A percentile compares a stretch with the other conserved stretches of the same genome.
Conservation (phyloP, 2,888 invertebrate genomes). For the Agonopterix subpropinquella region DNA sequence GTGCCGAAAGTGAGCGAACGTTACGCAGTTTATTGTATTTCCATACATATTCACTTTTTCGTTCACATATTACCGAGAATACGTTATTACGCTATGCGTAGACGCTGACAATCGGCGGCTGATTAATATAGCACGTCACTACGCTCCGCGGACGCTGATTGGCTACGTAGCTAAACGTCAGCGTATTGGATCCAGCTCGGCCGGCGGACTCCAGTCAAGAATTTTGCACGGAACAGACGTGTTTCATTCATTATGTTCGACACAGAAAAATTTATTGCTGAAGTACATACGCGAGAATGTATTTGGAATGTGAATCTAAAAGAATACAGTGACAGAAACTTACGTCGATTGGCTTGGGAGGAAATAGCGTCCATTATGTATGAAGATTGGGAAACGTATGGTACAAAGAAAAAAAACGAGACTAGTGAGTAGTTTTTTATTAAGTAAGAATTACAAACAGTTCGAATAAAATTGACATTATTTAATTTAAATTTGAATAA, state of each 20-base stretch:
- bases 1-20: not conserved
- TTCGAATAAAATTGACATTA: not conserved
- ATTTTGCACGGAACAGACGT: conserved; percentile 1
- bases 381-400: not conserved
- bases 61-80: conserved; percentile 2
- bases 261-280: too few species aligned
- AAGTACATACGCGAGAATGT: too few species aligned
- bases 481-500: not conserved
- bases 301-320: too few species aligned
- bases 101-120: conserved; percentile 2
- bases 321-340: not conserved
- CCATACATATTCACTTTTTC: too few species aligned
- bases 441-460: not conserved
- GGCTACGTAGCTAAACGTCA: conserved; percentile 1
- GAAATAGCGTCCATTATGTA: not conserved
- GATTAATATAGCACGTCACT: conserved; percentile 2
- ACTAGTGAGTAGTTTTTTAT: conserved; percentile 1
- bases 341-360: not conserved
- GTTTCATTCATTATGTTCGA: too few species aligned
- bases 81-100: conserved; percentile 1
- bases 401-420: conserved; percentile 1
- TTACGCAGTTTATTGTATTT: not conserved
- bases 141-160: conserved; percentile 1
- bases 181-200: conserved; percentile 1
- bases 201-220: conserved; percentile 1